A percentile compares a stretch with the other conserved stretches of the same genome.
These are phyloP conservation scores for Metopolophium dirhodum DNA, from an alignment of 1,140 invertebrate genomes.

Conservation along the genomic window DNA sequence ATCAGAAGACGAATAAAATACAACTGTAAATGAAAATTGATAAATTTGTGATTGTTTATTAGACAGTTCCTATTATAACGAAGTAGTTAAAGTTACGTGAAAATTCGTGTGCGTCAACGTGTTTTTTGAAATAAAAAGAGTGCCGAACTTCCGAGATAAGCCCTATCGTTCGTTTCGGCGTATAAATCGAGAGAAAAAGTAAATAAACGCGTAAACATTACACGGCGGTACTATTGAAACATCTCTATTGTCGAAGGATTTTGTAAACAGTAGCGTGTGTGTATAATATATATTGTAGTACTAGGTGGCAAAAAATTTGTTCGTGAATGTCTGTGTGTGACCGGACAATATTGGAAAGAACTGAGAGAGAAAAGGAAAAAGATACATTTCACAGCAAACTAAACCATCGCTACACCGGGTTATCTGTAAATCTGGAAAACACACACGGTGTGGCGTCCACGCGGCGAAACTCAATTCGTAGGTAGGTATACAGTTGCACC, in stretches of 20 bases:
- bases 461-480: not conserved
- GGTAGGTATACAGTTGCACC: not conserved
- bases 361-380: not conserved
- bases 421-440: not conserved
- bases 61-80: not conserved
- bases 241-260: not conserved
- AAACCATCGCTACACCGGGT: not conserved
- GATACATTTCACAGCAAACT: not conserved
- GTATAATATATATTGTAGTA: not conserved
- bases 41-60: not conserved
- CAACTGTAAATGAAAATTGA: not conserved
- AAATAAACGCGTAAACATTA: not conserved
- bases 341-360: not conserved
- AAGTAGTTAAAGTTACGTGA: not conserved
- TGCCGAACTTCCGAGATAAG: not conserved
- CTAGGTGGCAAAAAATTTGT: not conserved
- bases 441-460: not conserved
- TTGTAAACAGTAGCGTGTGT: not conserved
- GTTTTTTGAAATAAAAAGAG: not conserved
- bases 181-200: not conserved
- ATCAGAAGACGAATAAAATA: not conserved
- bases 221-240: not conserved
- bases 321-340: not conserved
- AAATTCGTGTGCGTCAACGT: not conserved
- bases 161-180: not conserved